Evolutionary conservation across 2,888 invertebrate species (phyloP), one percentile per base, ranked within the genome.

Genomic region (Carterocephalus palaemon): DNA sequence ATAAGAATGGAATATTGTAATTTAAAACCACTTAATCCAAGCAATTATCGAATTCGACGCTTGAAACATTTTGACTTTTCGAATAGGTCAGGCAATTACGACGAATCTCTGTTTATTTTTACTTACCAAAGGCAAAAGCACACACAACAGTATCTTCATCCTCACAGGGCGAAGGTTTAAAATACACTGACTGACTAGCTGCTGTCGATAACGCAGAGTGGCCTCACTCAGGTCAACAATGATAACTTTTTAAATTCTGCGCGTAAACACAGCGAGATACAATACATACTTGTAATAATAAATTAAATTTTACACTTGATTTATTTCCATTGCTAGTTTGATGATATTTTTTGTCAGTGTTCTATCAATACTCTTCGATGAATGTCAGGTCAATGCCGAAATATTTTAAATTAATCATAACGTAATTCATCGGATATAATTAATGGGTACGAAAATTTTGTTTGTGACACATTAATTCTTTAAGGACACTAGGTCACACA

Each of bases 81-180:
- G n/a, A n/a, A n/a, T n/a, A n/a, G n/a, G n/a, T n/a, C n/a, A n/a
- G n/a, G n/a, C n/a, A n/a, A n/a, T n/a, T n/a, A n/a, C n/a, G n/a
- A 38, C 9, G 3, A 2, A 16, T 41, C 12, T 19, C n/a, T 32
- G 20, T n/a, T n/a, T n/a, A n/a, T n/a, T n/a, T 23, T 9, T 33
- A 62, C 75, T 65, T 56, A 80, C 80, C 64, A 59, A 51, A 42
- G 70, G 67, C 23, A 75, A 49, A 23, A 70, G 17, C 24, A 66
- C 57, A 54, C 61, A 47, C 62, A 66, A 67, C 59, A 76, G 31
- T 42, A 68, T 49, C 54, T 65, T 70, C 79, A 80, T 80, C 62
- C 64, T 71, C 39, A 45, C 52, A 17, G 43, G 3, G 2, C 5
- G 57, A 70, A 64, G 47, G 53, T 67, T 67, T 60, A 70, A 64